Evolutionary conservation across 2,797 vertebrate genomes (phyloP).

Genomic region (Setipinna tenuifilis): DNA sequence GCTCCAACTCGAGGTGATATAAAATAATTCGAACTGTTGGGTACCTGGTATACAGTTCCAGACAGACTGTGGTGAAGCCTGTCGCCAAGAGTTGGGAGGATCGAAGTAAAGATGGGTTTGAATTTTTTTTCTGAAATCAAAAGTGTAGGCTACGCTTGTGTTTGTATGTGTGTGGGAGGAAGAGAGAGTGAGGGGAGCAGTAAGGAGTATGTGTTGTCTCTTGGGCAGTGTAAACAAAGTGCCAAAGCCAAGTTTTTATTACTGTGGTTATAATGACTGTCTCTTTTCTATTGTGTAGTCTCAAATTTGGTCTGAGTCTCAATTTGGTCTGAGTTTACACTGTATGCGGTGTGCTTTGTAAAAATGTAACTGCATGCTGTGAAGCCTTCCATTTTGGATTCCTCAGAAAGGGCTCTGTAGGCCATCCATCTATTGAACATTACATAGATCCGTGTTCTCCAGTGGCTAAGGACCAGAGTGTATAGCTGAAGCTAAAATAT

Average conservation of each 20-base stretch:
- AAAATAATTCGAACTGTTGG: not conserved
- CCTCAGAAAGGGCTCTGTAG: not conserved
- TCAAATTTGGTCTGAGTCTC: not conserved
- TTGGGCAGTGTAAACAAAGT: constrained; percentile 23
- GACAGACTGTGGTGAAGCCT: constrained; percentile 6
- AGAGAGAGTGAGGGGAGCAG: not conserved
- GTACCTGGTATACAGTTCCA: not conserved
- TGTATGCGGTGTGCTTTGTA: not conserved
- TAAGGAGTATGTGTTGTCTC: constrained; percentile 15
- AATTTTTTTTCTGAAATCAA: constrained; percentile 1
- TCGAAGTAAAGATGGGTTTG: constrained; percentile 15
- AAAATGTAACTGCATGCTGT: not conserved
- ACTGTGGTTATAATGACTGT: constrained; percentile 9
- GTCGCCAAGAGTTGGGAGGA: not conserved
- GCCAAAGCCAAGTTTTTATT: constrained; percentile 18
- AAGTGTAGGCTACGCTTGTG: not conserved
- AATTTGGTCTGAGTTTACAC: not conserved
- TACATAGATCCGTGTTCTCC: not conserved
- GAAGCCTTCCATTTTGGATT: not conserved
- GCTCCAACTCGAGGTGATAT: not conserved
- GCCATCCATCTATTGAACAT: not conserved
- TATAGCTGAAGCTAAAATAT: no score
- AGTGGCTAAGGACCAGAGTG: not conserved
- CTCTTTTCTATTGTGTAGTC: constrained; percentile 12
- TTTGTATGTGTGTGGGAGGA: not conserved